phyloP scores from a whole-genome alignment of 2,113 vertebrate species.

The Centropus unirufus region DNA sequence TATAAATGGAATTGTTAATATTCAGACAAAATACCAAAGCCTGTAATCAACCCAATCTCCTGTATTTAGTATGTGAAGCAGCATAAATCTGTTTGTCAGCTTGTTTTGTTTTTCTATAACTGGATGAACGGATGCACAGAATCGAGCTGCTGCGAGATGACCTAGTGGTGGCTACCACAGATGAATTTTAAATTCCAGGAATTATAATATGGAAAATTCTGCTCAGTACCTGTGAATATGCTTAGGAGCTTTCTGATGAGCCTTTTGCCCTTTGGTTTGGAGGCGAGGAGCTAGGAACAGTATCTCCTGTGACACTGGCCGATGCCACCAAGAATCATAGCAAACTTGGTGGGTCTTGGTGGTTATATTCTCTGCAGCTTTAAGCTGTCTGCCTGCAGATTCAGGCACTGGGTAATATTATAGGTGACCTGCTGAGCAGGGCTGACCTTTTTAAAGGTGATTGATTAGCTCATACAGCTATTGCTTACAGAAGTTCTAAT shows the following conservation, averaged over 20 bases:
- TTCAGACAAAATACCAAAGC: background rate
- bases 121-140: background rate
- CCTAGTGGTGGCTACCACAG: background rate
- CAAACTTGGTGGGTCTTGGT: fast-evolving
- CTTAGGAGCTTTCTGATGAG: background rate
- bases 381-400: background rate
- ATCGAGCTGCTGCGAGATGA: background rate
- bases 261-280: fast-evolving
- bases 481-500: background rate
- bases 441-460: background rate
- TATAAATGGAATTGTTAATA: background rate
- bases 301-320: fast-evolving
- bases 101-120: background rate
- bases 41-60: background rate
- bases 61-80: background rate
- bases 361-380: background rate
- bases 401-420: background rate
- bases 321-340: background rate
- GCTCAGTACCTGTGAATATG: fast-evolving
- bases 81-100: background rate
- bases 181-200: background rate
- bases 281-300: background rate
- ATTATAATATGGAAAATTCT: fast-evolving
- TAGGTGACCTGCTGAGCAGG: background rate
- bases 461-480: background rate